A percentile compares a stretch with the other conserved stretches of the same genome.
phyloP scores from a whole-genome alignment of 2,888 invertebrate species.

The Petrolisthes manimaculis region DNA sequence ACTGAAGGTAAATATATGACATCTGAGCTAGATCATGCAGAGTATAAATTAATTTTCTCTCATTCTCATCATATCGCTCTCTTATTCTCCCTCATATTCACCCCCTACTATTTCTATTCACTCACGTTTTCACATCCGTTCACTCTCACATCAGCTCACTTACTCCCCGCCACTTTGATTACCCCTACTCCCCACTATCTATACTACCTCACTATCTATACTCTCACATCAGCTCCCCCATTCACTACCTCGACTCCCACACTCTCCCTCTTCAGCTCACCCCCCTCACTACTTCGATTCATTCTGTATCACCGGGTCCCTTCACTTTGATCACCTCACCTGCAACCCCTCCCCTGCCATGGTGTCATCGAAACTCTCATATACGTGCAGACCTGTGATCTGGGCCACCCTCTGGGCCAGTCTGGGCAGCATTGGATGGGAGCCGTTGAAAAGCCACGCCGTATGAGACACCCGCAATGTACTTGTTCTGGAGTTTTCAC shows the following conservation, averaged over 20 bases:
- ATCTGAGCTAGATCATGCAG: too few species aligned
- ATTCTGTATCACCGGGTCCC: too few species aligned
- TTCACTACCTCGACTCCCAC: neutral
- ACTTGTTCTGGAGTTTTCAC: too few species aligned
- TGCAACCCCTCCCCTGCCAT: constrained; percentile 9
- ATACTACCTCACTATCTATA: constrained; percentile 1
- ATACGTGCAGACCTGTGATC: constrained; percentile 30
- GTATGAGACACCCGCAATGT: constrained; percentile 36
- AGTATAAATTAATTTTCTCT: too few species aligned
- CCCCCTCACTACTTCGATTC: too few species aligned
- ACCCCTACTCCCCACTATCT: neutral
- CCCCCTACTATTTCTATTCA: too few species aligned
- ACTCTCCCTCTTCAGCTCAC: too few species aligned
- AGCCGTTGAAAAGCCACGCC: constrained; percentile 34
- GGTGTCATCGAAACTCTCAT: neutral
- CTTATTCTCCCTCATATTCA: too few species aligned
- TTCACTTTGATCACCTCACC: neutral
- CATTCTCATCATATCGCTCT: too few species aligned
- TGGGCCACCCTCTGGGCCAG: constrained; percentile 26
- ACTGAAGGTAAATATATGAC: too few species aligned
- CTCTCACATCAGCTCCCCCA: neutral
- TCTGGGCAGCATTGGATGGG: constrained; percentile 17
- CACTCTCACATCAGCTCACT: neutral
- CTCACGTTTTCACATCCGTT: neutral
- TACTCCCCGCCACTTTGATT: constrained; percentile 12